Evolutionary conservation across 2,113 vertebrate genomes (phyloP), one percentile per base, ranked within the genome.

Genomic region (Ictalurus furcatus): DNA sequence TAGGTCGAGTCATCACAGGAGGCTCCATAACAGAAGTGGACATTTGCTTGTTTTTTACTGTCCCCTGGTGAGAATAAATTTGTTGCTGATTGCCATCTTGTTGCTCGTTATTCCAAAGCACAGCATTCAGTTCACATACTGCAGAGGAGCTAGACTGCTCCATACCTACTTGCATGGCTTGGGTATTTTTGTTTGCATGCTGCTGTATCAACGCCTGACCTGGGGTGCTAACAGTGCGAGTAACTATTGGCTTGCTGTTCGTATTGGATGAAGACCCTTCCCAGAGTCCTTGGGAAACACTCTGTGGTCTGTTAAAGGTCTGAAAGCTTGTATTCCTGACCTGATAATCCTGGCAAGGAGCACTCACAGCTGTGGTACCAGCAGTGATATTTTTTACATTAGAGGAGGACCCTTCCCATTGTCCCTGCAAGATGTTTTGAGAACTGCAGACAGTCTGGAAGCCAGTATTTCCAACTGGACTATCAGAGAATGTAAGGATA

Each of bases 131-230:
- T 90, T 98, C 96, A 86, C 88, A 88, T 9, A 95, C 93, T 89
- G 93, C 94, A 78, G 96, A 90, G 74, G 95, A 95, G 67, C 88
- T 95, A 92, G 85, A 96, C 63, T 86, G 95, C 92, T 83, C 94
- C 37, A 94, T 93, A 92, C 92, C 91, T 84, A 94, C 88, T 61
- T 96, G 92, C 65, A 94, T 78, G 78, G 95, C 96, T 80, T 96
- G 95, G 9, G 96, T 90, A 85, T 94, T 95, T 93, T 95, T 95
- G 84, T 94, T 65, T 76, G 96, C 93, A 67, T 97, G 79, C 91
- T 97, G 97, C 85, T 97, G 97, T 93, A 97, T 95, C 0, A 96
- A 92, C 48, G 94, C 92, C 91, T 97, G 95, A 94, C 95, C 95
- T 92, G 97, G 95, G 89, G 90, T 76, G 6, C 90, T 90, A 73